Evolutionary conservation across 2,888 invertebrate genomes (phyloP).

Genomic region (Epinotia brunnichana): DNA sequence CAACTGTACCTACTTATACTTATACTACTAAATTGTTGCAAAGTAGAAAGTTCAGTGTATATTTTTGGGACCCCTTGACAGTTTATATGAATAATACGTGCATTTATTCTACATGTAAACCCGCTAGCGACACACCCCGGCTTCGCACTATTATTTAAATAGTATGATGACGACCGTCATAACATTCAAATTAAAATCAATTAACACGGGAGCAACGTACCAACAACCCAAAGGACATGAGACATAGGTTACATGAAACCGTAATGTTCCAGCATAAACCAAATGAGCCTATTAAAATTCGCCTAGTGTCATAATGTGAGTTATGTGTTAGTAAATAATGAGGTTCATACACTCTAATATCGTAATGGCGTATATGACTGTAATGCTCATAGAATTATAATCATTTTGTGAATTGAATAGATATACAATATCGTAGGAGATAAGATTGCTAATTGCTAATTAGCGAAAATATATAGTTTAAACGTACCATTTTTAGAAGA

Average conservation of each 20-base stretch:
- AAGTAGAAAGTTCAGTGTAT: no score
- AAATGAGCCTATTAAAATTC: conserved; percentile 21
- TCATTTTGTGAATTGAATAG: no score
- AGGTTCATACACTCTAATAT: neutral
- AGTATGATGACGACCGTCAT: neutral
- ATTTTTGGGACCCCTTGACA: no score
- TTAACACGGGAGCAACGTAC: conserved; percentile 10
- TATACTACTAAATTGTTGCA: no score
- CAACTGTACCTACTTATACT: no score
- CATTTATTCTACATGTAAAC: no score
- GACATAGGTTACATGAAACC: conserved; percentile 5
- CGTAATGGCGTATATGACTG: no score
- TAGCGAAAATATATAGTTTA: neutral
- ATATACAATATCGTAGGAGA: neutral
- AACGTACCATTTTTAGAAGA: neutral
- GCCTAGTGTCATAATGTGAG: neutral
- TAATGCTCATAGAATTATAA: no score
- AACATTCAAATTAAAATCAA: conserved; percentile 9
- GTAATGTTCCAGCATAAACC: conserved; percentile 13
- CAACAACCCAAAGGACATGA: neutral
- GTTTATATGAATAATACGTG: no score
- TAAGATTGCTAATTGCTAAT: neutral
- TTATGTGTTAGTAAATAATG: conserved; percentile 19
- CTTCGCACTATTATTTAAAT: no score
- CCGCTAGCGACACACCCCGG: no score